These are phyloP conservation scores for Prolemur simus DNA, from an alignment of 2,113 vertebrate species.

Conservation along the genomic window DNA sequence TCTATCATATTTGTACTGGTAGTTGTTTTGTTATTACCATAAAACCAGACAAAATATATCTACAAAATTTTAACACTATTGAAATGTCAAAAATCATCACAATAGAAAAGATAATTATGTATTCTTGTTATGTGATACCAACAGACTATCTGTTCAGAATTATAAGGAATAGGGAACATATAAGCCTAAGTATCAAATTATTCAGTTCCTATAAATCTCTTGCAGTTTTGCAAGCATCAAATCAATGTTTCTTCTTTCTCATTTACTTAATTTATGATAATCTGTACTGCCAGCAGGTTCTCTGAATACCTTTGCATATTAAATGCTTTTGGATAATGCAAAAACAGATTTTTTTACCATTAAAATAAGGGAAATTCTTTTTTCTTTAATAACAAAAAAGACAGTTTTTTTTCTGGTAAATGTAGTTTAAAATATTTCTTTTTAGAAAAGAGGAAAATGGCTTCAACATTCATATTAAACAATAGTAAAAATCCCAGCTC, in stretches of 20 bases:
- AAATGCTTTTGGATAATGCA: conserved; percentile 52
- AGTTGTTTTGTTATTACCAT: conserved; percentile 11
- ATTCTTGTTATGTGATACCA: conserved; percentile 48
- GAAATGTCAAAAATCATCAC: conserved; percentile 35
- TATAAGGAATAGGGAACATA: conserved; percentile 43
- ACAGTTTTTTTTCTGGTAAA: not conserved
- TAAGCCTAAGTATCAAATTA: conserved; percentile 43
- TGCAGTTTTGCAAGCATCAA: conserved; percentile 53
- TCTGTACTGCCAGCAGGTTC: conserved; percentile 6
- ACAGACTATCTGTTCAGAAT: conserved; percentile 64
- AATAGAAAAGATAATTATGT: conserved; percentile 47
- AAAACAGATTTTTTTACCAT: not conserved
- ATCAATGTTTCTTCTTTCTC: conserved; percentile 49
- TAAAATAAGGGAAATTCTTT: not conserved
- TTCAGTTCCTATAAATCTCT: conserved; percentile 59
- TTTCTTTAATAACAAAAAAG: conserved; percentile 26
- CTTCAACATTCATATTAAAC: not conserved
- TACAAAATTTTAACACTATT: not conserved
- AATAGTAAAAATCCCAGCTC: not conserved
- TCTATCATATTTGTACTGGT: not conserved
- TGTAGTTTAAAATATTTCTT: not conserved
- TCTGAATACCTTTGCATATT: conserved; percentile 61
- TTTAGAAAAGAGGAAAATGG: not conserved
- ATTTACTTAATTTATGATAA: conserved; percentile 71
- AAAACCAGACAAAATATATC: conserved; percentile 12